phyloP scores from a whole-genome alignment of 2,113 vertebrate genomes.

The Pseudorasbora parva region DNA sequence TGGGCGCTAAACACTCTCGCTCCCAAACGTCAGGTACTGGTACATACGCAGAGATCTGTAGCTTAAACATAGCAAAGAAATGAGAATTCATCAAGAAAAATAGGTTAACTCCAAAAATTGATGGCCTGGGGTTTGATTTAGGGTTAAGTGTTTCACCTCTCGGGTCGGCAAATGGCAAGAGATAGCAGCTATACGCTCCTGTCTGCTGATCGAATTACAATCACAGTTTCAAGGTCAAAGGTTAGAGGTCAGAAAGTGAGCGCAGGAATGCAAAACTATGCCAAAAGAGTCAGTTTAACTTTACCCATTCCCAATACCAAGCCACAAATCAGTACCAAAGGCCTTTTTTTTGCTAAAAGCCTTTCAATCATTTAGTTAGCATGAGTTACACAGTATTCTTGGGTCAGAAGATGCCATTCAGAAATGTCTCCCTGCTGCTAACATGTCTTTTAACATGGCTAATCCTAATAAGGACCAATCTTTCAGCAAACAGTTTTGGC shows the following conservation, averaged over 20 bases:
- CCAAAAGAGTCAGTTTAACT: neutral
- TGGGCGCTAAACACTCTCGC: neutral
- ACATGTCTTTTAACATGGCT: slow-evolving; percentile 26
- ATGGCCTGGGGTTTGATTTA: slow-evolving; percentile 27
- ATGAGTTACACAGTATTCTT: neutral
- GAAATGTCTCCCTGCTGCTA: neutral
- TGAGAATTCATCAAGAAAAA: neutral
- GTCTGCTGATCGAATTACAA: slow-evolving; percentile 26
- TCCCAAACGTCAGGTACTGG: neutral
- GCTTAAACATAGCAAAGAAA: neutral
- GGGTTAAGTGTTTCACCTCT: slow-evolving; percentile 41
- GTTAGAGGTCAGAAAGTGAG: slow-evolving; percentile 27
- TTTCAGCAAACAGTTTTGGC: slow-evolving; percentile 26
- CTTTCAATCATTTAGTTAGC: neutral
- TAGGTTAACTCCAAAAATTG: neutral
- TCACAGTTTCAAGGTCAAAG: slow-evolving; percentile 41
- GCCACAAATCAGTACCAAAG: slow-evolving; percentile 4
- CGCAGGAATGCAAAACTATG: slow-evolving; percentile 21
- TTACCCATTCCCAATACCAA: neutral
- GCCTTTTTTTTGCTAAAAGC: neutral
- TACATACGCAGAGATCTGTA: neutral
- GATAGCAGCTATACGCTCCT: slow-evolving; percentile 25
- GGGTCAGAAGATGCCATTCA: neutral
- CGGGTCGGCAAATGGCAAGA: slow-evolving; percentile 22
- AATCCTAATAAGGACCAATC: slow-evolving; percentile 22